These are phyloP conservation scores for Malthinus seriepunctatus DNA, from an alignment of 2,888 invertebrate genomes.

Conservation along the genomic window DNA sequence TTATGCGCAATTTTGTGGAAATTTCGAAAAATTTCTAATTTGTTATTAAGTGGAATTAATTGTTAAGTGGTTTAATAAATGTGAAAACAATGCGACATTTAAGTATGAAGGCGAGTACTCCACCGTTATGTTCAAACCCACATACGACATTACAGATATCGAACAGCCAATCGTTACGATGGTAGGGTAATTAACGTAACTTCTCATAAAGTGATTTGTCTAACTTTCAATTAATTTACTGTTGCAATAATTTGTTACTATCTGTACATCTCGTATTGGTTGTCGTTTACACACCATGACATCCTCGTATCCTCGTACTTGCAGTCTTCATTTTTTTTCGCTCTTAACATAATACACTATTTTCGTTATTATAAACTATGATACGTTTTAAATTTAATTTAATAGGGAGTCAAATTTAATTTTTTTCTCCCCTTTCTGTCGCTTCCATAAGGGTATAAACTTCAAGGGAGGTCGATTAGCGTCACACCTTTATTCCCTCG, in stretches of 20 bases:
- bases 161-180: constrained; percentile 21
- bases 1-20: no score
- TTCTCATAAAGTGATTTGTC: constrained; percentile 28
- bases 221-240: constrained; percentile 27
- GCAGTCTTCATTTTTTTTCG: constrained; percentile 6
- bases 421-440: constrained; percentile 33
- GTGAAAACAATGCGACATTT: constrained; percentile 19
- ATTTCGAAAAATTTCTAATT: no score
- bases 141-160: constrained; percentile 23
- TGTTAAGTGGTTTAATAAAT: constrained; percentile 8
- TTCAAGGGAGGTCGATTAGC: constrained; percentile 48
- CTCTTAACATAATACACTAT: background rate
- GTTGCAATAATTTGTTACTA: constrained; percentile 24
- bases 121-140: constrained; percentile 25
- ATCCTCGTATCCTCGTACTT: no score
- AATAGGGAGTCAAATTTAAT: no score
- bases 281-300: constrained; percentile 12
- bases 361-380: background rate
- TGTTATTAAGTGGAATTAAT: background rate
- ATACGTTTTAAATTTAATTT: background rate
- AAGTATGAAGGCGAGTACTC: constrained; percentile 22
- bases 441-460: constrained; percentile 45
- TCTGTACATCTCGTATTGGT: constrained; percentile 22
- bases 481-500: constrained; percentile 46
- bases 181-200: constrained; percentile 22